phyloP scores from a whole-genome alignment of 2,113 vertebrate genomes.

The Gopherus evgoodei region DNA sequence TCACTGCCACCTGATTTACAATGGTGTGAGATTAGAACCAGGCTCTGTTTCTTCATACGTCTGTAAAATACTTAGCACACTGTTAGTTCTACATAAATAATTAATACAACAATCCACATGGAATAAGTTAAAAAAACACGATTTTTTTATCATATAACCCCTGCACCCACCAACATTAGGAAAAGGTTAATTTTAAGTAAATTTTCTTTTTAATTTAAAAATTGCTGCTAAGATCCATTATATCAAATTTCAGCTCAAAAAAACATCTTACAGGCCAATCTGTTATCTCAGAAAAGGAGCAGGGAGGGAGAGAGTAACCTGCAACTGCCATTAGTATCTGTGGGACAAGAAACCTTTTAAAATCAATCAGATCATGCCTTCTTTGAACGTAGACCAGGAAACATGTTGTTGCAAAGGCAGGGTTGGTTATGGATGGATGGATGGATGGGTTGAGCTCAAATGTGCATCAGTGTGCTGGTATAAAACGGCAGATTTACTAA shows the following conservation, averaged over 20 bases:
- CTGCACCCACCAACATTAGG: neutral
- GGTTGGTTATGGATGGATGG: neutral
- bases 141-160: neutral
- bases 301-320: neutral
- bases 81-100: neutral
- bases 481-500: neutral
- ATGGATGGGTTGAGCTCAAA: neutral
- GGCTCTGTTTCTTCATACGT: neutral
- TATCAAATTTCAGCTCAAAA: accelerated
- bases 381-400: neutral
- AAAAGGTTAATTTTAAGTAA: neutral
- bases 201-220: neutral
- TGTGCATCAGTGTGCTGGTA: accelerated
- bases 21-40: neutral
- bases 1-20: neutral
- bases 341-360: neutral
- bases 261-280: neutral
- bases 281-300: neutral
- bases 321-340: accelerated
- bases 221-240: neutral
- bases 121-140: neutral
- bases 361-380: neutral
- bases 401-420: accelerated
- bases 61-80: accelerated
- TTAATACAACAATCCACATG: neutral